Evolutionary conservation across 2,113 vertebrate species (phyloP).

Genomic region (Trachemys scripta): DNA sequence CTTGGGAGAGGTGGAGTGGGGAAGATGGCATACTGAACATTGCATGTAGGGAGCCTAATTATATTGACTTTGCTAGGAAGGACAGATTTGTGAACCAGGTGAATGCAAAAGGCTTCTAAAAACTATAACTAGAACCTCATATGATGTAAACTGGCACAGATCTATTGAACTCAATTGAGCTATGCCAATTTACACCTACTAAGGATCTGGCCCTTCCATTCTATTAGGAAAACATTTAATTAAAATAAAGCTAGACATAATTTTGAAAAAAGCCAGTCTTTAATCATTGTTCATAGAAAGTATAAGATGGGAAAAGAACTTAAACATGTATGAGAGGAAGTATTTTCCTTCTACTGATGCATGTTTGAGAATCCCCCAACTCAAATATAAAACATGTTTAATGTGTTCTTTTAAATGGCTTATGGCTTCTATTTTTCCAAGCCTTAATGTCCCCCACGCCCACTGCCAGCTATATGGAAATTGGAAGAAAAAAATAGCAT

Average conservation of each 20-base stretch:
- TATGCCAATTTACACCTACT: background rate
- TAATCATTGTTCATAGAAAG: background rate
- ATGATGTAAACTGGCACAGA: background rate
- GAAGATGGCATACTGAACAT: background rate
- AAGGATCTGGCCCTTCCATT: background rate
- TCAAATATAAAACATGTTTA: background rate
- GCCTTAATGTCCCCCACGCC: background rate
- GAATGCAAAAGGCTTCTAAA: accelerated
- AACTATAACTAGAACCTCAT: background rate
- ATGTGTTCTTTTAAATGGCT: background rate
- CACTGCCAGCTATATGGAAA: background rate
- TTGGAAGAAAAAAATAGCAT: background rate
- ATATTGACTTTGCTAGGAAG: accelerated
- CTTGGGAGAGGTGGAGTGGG: background rate
- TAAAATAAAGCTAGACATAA: background rate
- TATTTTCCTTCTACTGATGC: background rate
- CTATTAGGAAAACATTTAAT: background rate
- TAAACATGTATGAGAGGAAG: background rate
- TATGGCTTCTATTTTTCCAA: background rate
- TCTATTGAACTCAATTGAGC: background rate
- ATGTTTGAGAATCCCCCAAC: background rate
- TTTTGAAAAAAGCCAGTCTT: background rate
- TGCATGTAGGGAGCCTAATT: accelerated
- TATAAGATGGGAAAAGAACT: background rate
- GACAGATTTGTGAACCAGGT: accelerated